Evolutionary conservation across 2,113 vertebrate species (phyloP).

Genomic region (Salvelinus alpinus): DNA sequence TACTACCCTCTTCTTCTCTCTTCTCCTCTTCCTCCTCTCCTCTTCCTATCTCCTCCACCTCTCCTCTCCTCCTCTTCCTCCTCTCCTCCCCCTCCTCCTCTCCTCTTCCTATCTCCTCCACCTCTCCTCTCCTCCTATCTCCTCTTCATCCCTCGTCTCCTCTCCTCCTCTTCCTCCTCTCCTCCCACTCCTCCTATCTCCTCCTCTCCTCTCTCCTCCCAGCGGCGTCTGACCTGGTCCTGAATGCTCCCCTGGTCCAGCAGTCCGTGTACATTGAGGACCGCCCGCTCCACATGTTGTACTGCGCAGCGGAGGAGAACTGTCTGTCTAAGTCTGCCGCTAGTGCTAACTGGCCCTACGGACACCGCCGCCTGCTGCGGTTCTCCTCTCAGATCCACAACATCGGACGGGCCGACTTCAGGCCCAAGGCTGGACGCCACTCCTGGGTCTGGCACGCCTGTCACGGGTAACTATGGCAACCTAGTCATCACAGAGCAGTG

Average conservation of each 20-base stretch:
- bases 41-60: too few relatives aligned
- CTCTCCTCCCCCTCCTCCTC: too few relatives aligned
- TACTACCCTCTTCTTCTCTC: too few relatives aligned
- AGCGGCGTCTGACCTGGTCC: conserved; percentile 92
- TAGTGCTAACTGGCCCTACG: conserved; percentile 94
- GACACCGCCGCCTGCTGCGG: conserved; percentile 92
- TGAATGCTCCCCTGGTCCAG: conserved; percentile 88
- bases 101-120: too few relatives aligned
- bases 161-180: too few relatives aligned
- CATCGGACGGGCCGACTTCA: conserved; percentile 91
- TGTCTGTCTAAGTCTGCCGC: conserved; percentile 88
- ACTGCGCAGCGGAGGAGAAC: conserved; percentile 94
- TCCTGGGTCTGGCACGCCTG: conserved; percentile 99
- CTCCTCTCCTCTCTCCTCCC: conserved; percentile 5
- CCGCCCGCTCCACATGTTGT: conserved; percentile 94
- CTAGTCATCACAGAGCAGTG: background rate
- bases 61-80: too few relatives aligned
- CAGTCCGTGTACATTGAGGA: conserved; percentile 96
- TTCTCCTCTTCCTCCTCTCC: too few relatives aligned
- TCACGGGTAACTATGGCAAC: conserved; percentile 79
- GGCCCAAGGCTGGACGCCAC: conserved; percentile 93
- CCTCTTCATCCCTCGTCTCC: too few relatives aligned
- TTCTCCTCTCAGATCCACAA: conserved; percentile 99
- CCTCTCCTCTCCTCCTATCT: too few relatives aligned
- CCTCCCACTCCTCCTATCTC: too few relatives aligned